Base-by-base conservation (phyloP, 2,113 vertebrate genomes). In the Mugil cephalus region DNA sequence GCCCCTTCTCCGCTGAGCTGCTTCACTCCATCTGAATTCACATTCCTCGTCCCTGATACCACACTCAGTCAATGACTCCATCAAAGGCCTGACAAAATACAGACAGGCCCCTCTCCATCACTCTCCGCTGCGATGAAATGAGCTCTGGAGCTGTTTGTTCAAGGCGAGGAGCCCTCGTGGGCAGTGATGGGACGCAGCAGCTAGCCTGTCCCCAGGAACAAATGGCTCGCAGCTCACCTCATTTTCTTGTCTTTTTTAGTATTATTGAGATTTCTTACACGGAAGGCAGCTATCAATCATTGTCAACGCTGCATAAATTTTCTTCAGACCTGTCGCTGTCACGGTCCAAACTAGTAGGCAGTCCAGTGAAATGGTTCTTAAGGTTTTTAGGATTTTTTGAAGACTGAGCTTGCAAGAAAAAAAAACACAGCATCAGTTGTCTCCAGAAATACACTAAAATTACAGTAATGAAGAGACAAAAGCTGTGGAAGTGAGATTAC, bases 231-330 rank as follows among this genome's bases (percentile, higher is more conserved):
- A 84, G 66, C 78, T 64, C 72, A 82, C 67, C 84, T 88, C 82
- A 89, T 90, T 85, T 86, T 90, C 85, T 82, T 87, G 86, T 83
- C 83, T 84, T 74, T 72, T 79, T 82, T 61, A 77, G 80, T 69
- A 72, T 90, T 89, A 87, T 87, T 85, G 82, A 88, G 84, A 88
- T 90, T 89, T 87, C 86, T 90, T 87, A 83, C 77, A 66, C 69
- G 56, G 59, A 53, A 61, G 68, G 56, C 78, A 64, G 58, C 47
- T 51, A 89, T 92, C 80, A 66, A 59, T 91, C 88, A 84, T 7
- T 76, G 81, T 76, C 77, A 60, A 3, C 8, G 1, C 63, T 58
- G 48, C 38, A 46, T 65, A 35, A 46, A 53, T 86, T 80, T 84
- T 73, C 52, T 75, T 39, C 55, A 55, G 21, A 45, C 17, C 42